A percentile compares a stretch with the other conserved stretches of the same genome.
These are phyloP conservation scores for Luidia sarsii DNA, from an alignment of 53 echinoderm and acorn worm species.

Conservation along the genomic window DNA sequence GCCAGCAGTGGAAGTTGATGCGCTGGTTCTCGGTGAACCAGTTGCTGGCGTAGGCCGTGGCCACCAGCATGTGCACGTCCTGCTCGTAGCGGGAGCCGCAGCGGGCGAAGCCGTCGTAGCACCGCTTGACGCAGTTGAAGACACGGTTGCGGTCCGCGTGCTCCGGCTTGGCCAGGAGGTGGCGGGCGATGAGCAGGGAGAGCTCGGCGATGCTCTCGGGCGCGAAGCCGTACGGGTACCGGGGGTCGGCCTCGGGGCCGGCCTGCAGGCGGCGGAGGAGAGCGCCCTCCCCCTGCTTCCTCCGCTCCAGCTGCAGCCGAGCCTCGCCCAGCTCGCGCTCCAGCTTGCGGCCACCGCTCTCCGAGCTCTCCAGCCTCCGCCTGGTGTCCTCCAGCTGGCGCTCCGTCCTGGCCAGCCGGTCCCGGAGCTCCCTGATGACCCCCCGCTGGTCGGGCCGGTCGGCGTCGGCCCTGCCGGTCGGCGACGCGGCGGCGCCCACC, in stretches of 20 bases:
- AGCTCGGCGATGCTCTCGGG: constrained; percentile 80
- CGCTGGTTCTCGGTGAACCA: constrained; percentile 93
- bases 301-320: constrained; percentile 66
- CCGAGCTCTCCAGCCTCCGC: constrained; percentile 73
- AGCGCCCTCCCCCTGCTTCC: constrained; percentile 67
- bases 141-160: constrained; percentile 69
- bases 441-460: background rate
- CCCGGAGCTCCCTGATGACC: constrained; percentile 32
- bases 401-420: constrained; percentile 63
- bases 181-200: constrained; percentile 80
- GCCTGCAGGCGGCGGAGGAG: constrained; percentile 43
- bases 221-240: constrained; percentile 71
- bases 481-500: too few relatives aligned
- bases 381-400: constrained; percentile 77
- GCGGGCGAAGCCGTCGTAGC: constrained; percentile 85
- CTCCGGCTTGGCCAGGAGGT: constrained; percentile 75
- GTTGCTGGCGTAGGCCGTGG: constrained; percentile 94
- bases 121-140: constrained; percentile 80
- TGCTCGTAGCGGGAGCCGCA: constrained; percentile 88
- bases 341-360: constrained; percentile 69
- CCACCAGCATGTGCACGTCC: constrained; percentile 94
- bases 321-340: constrained; percentile 70
- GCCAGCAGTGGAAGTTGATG: constrained; percentile 89
- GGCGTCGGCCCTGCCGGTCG: constrained; percentile 10
- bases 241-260: constrained; percentile 67